Base-by-base conservation (phyloP, 1,140 invertebrate genomes). In the Heliothis subflexa region DNA sequence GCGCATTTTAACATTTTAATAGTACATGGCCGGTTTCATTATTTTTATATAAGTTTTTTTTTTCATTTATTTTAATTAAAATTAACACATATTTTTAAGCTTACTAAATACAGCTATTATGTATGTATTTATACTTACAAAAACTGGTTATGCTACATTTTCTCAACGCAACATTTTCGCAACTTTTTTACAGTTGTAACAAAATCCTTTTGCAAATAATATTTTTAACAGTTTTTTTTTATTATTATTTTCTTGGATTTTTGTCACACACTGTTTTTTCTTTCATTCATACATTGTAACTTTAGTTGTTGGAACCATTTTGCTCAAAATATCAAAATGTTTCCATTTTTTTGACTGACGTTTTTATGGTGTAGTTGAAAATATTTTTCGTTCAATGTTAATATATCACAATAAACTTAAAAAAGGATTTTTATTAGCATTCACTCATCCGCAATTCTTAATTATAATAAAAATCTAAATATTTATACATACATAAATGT, bases 21-120 rank as follows among this genome's bases (percentile, higher is more conserved):
- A 66, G 74, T 83, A 84, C 66, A 87, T 87, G 86, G 86, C 84
- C 86, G 86, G 86, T 85, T 87, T 87, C 84, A 74, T 80, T 81
- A 81, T 70, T 81, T 78, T 70, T 79, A 76, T 79, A 81, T 78
- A 79, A 68, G 72, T 52, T 70, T 81, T 81, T 78, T 79, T 73
- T 72, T 78, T 57, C 33, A 64, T 49, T 66, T 81, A 79, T 79
- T 81, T 81, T 83, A 78, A 66, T 78, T 78, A 61, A 78, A 82
- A 78, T 83, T 80, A 82, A 81, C 77, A 83, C 77, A 78, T 81
- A 82, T 28, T 54, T 80, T 79, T 79, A 87, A 85, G 84, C 83
- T 83, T 84, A 85, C 70, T 85, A 82, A 79, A 80, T 86, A 86
- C 81, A 85, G 79, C 80, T 86, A 83, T 33, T 28, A 33, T 33